Percentiles rank a stretch among this genome's conserved stretches.
phyloP scores from a whole-genome alignment of 2,797 vertebrate species.

The Oreortyx pictus region DNA sequence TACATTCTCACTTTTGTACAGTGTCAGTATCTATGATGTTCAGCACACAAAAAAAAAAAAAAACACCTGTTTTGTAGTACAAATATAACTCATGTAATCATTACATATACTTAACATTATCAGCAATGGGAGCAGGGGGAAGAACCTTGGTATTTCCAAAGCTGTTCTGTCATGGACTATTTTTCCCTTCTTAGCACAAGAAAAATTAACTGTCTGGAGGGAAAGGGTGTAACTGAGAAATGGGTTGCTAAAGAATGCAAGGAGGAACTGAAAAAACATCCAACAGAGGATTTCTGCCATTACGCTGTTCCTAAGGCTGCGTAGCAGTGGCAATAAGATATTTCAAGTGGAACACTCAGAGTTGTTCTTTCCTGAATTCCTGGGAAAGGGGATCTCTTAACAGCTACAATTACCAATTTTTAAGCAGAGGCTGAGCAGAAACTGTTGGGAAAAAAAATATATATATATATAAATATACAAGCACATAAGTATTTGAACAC shows the following conservation, averaged over 20 bases:
- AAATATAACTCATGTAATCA: background rate
- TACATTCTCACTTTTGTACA: background rate
- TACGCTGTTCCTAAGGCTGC: background rate
- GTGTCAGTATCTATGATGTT: background rate
- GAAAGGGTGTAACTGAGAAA: background rate
- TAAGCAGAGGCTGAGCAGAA: background rate
- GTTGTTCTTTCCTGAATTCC: background rate
- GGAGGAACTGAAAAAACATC: background rate
- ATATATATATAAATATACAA: background rate
- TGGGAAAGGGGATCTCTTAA: background rate
- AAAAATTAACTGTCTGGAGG: background rate
- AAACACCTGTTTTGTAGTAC: too few species aligned
- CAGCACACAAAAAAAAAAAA: background rate
- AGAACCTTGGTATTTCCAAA: background rate
- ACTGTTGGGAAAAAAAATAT: fast-evolving
- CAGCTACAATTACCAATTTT: background rate
- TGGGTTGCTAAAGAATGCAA: background rate
- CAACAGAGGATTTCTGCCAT: background rate
- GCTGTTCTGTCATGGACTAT: background rate
- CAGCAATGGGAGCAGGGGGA: background rate
- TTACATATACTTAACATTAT: background rate
- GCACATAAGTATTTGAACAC: background rate
- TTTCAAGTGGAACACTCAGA: background rate
- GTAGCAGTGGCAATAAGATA: background rate
- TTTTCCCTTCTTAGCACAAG: background rate